Base-by-base conservation (phyloP, 2,797 vertebrate species). In the Babyrousa celebensis region DNA sequence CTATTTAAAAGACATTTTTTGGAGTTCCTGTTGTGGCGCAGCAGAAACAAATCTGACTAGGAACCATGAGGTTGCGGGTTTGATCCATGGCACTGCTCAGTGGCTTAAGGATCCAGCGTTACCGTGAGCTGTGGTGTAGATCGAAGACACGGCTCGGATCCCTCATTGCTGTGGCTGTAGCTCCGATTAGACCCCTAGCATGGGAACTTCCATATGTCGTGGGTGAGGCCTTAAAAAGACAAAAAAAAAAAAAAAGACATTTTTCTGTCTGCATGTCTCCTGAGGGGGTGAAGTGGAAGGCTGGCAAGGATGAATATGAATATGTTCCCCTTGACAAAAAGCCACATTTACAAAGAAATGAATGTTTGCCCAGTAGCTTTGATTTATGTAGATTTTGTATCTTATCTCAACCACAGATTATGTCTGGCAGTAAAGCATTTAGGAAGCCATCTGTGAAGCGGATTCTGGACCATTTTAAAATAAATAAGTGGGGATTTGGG, bases 401-500 rank as follows among this genome's bases (percentile, higher is more conserved):
- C 79, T 89, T 89, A 70, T 79, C 93, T 96, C 74, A 68, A 16
- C 62, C 62, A 12, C 56, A 52, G 65, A 74, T 90, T 65, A 60
- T 86, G 89, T 92, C 96, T 95, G 85, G 88, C 85, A 80, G 82
- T 58, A 43, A 67, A 52, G 23, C 71, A 36, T 48, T 58, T 40
- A 11, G 17, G 65, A n/a, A 91, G 74, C 90, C 74, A 63, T 96
- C 96, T 96, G 82, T 84, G 71, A 95, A 67, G 86, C 56, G 72
- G 83, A 56, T 65, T 70, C 63, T 15, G 52, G 62, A 63, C 56
- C 68, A 54, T 86, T 96, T 96, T 40, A 60, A 96, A 87, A 95
- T 85, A 92, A 94, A 89, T 85, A 86, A 94, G 78, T 93, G 74
- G 77, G 63, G 93, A 95, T 95, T 95, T 58, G 48, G 25, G 63